These are phyloP conservation scores for Apodemia mormo DNA, from an alignment of 2,888 invertebrate species.

Conservation along the genomic window DNA sequence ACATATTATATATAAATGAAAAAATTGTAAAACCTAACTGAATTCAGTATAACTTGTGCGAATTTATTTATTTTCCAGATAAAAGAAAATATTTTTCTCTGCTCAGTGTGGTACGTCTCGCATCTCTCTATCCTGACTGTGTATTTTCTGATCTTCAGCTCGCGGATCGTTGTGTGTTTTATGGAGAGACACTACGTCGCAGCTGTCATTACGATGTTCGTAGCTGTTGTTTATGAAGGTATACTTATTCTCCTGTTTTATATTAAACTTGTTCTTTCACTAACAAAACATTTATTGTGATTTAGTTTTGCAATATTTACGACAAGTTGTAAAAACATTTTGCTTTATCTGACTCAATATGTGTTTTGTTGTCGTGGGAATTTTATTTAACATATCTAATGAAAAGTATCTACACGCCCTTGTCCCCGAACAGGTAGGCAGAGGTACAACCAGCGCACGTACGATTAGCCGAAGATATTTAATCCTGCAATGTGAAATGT, in stretches of 20 bases:
- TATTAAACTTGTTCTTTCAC: background rate
- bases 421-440: too few relatives aligned
- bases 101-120: conserved; percentile 58
- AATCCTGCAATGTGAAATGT: too few relatives aligned
- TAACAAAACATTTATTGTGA: background rate
- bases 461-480: too few relatives aligned
- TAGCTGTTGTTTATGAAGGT: conserved; percentile 47
- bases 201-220: conserved; percentile 37
- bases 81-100: conserved; percentile 43
- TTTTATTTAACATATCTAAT: too few relatives aligned
- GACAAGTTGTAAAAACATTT: too few relatives aligned
- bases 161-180: conserved; percentile 40
- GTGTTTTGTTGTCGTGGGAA: too few relatives aligned
- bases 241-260: conserved; percentile 28
- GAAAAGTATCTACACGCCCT: too few relatives aligned
- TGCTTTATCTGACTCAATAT: too few relatives aligned
- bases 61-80: conserved; percentile 39
- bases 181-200: conserved; percentile 32
- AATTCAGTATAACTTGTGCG: background rate
- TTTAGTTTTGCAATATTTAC: too few relatives aligned
- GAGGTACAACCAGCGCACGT: too few relatives aligned
- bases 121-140: conserved; percentile 52
- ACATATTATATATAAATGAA: too few relatives aligned
- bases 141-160: conserved; percentile 47
- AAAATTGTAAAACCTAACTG: background rate